These are phyloP conservation scores for Ochropleura leucogaster DNA, from an alignment of 2,888 invertebrate genomes.

Conservation along the genomic window DNA sequence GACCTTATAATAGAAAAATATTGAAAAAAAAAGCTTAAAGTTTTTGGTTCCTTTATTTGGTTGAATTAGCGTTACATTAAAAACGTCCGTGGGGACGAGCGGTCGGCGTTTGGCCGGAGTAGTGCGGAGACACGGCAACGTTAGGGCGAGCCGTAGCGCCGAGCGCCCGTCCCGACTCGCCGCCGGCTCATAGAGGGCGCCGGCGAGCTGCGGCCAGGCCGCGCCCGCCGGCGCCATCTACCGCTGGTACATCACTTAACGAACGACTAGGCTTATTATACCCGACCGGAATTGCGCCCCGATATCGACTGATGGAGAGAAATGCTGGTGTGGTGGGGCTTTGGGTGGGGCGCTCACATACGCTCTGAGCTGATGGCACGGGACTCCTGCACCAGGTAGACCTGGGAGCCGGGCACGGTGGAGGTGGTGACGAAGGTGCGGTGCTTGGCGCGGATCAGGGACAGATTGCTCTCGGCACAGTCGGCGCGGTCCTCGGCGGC, in stretches of 20 bases:
- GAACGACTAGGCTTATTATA: constrained; percentile 88
- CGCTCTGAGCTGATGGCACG: constrained; percentile 91
- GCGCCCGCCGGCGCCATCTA: constrained; percentile 73
- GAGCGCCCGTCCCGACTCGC: constrained; percentile 85
- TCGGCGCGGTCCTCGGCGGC: constrained; percentile 99
- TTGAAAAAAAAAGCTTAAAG: constrained; percentile 86
- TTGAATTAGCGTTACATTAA: constrained; percentile 82
- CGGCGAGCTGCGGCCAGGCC: constrained; percentile 52
- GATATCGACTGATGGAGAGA: constrained; percentile 80
- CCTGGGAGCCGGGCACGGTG: constrained; percentile 97
- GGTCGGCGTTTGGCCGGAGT: constrained; percentile 83
- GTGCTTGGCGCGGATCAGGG: constrained; percentile 99
- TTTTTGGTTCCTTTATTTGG: constrained; percentile 89
- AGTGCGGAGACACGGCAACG: constrained; percentile 86
- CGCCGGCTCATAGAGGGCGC: constrained; percentile 70
- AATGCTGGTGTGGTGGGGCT: constrained; percentile 86
- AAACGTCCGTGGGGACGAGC: constrained; percentile 82
- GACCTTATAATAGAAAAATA: constrained; percentile 86
- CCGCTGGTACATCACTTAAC: constrained; percentile 81
- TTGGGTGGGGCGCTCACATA: constrained; percentile 72
- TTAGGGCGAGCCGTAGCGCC: constrained; percentile 85
- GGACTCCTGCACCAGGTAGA: constrained; percentile 97
- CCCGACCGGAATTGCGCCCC: constrained; percentile 89
- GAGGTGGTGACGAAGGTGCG: constrained; percentile 99
- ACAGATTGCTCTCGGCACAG: constrained; percentile 97